phyloP scores from a whole-genome alignment of 2,888 invertebrate genomes.

The Shargacucullia verbasci region DNA sequence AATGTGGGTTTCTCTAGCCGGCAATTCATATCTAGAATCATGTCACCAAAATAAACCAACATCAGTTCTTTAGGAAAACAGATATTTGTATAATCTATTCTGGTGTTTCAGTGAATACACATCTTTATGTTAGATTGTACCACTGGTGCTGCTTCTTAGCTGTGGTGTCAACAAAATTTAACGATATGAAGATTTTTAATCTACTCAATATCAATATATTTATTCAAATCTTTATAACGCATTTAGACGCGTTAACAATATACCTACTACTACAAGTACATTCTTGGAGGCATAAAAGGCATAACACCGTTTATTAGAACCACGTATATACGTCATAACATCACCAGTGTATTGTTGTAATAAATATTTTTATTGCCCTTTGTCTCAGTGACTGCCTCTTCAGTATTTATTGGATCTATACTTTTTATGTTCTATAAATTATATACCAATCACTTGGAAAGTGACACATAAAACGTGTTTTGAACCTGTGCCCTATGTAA shows the following conservation, averaged over 20 bases:
- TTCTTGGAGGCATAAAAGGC: slow-evolving; percentile 11
- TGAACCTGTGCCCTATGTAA: slow-evolving; percentile 1
- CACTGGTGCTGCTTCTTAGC: too few species aligned
- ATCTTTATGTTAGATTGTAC: too few species aligned
- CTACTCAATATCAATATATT: slow-evolving; percentile 1
- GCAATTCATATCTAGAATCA: neutral
- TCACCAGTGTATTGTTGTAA: slow-evolving; percentile 52
- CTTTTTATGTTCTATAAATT: slow-evolving; percentile 56
- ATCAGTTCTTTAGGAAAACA: too few species aligned
- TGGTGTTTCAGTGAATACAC: too few species aligned
- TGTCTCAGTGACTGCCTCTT: slow-evolving; percentile 59
- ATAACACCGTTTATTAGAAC: slow-evolving; percentile 26
- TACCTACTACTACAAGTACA: slow-evolving; percentile 14
- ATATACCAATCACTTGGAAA: slow-evolving; percentile 49
- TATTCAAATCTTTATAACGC: too few species aligned
- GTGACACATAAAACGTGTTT: slow-evolving; percentile 26
- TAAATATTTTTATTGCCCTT: slow-evolving; percentile 65
- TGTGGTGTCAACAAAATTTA: too few species aligned
- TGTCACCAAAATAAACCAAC: too few species aligned
- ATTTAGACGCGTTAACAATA: neutral
- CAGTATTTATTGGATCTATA: slow-evolving; percentile 57
- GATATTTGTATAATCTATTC: too few species aligned
- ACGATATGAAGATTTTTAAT: slow-evolving; percentile 1
- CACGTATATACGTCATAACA: slow-evolving; percentile 38
- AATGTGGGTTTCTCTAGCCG: too few species aligned